Base-by-base conservation (phyloP, 2,888 invertebrate species). In the Diachrysia chrysitis region DNA sequence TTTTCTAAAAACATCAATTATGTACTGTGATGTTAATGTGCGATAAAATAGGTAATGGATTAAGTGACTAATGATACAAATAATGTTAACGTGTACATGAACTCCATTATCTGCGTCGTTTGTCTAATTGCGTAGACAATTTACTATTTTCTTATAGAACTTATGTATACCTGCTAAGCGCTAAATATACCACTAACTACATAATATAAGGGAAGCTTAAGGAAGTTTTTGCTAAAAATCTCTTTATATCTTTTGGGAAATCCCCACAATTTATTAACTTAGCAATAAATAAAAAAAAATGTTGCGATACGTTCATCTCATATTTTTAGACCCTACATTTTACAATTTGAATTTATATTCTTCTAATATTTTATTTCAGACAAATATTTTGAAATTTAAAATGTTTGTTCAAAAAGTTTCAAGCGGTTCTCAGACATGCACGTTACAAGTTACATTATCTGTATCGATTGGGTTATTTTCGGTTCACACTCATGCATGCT, bases 381-480 rank as follows among this genome's bases (percentile, higher is more conserved):
- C n/a, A n/a, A n/a, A n/a, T n/a, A 25, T 25, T 25, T 25, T 5
- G 25, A 25, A 3, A 10, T 51, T 19, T 21, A 19, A 48, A 48
- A 19, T 51, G 48, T 51, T 21, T 21, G 17, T 51, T 51, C 10
- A 51, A 21, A 21, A 19, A 9, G 21, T 51, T 21, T 21, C 48
- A 51, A 51, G 9, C 21, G 17, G 14, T 46, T 48, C 9, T 17
- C 48, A 42, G 51, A 25, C 54, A 60, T 51, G 42, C 51, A 37
- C 16, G 42, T 42, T 42, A 51, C 48, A 19, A 21, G 19, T 19
- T 51, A 3, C 48, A 51, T 51, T 51, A 51, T 62, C 42, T 21
- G 32, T 63, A 73, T 66, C 73, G 73, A 74, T 63, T 29, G 78
- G 46, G 67, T 63, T 74, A 74, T 74, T 74, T 73, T 60, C n/a